Evolutionary conservation across 2,888 invertebrate genomes (phyloP), one percentile per base, ranked within the genome.

Genomic region (Therioaphis trifolii): DNA sequence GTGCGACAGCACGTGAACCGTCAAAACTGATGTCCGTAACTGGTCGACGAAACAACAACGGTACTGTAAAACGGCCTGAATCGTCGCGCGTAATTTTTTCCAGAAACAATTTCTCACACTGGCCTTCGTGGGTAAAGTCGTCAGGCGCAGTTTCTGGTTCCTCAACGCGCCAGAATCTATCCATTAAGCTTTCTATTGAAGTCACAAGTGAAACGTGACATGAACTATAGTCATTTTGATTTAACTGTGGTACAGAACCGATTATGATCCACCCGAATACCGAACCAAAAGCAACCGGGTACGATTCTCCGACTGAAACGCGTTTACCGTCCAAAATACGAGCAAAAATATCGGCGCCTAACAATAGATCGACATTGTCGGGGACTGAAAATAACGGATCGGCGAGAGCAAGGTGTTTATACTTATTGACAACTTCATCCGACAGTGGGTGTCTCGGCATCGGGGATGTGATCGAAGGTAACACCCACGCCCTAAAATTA

Each of bases 101-200:
- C 2, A 3, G 2, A 24, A 84, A 84, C 15, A 76, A 58, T 21
- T 15, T 15, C 68, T 76, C 76, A n/a, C 75, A 75, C 29, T 43
- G 15, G 2, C 69, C 76, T 14, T 68, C 58, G 4, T 66, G 35
- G 12, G 40, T 27, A 4, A 61, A 40, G 4, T 15, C 29, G 3
- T 35, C 18, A 43, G 63, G 61, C 3, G 68, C 15, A 11, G 66
- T 35, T 46, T 63, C 35, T 1, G 75, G 66, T 35, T 84, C 66
- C 18, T 75, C 84, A n/a, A 84, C 21, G 40, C 74, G 66, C 74
- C 74, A 84, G 29, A 84, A 84, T 61, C 27, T 12, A 1, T 27
- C 14, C 15, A 84, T 27, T 4, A 49, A 66, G 46, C 0, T 75
- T 40, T 18, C 86, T 3, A 55, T 9, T 2, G 21, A 55, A 1